Evolutionary conservation across 2,888 invertebrate species (phyloP).

Genomic region (Sarcophaga rosellei): DNA sequence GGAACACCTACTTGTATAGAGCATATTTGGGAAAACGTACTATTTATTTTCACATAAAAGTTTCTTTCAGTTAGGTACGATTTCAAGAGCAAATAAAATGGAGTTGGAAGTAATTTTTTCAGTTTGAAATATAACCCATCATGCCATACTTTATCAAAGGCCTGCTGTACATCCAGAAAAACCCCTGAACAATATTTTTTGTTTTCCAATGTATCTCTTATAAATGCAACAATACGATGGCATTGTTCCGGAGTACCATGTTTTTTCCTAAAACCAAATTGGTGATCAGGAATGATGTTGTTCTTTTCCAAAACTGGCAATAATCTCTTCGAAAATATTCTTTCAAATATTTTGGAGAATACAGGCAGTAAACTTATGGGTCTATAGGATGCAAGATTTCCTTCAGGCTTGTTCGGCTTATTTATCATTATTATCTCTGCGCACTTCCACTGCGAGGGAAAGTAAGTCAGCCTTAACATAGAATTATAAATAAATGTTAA

Average conservation of each 20-base stretch:
- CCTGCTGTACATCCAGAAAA: slow-evolving; percentile 9
- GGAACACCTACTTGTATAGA: no score
- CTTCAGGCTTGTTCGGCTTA: no score
- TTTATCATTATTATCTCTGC: background rate
- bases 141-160: slow-evolving; percentile 10
- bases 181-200: background rate
- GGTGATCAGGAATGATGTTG: background rate
- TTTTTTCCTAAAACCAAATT: background rate
- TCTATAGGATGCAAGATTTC: background rate
- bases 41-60: slow-evolving; percentile 1
- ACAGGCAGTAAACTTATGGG: background rate
- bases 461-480: background rate
- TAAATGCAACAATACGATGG: background rate
- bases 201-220: slow-evolving; percentile 11
- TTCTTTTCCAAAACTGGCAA: background rate
- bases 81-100: background rate
- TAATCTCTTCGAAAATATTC: no score
- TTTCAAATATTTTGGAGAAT: background rate
- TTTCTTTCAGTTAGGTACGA: background rate
- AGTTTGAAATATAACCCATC: background rate
- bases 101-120: slow-evolving; percentile 2
- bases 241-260: slow-evolving; percentile 4
- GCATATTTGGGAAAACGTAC: background rate
- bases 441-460: background rate
- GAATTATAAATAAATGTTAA: slow-evolving; percentile 1